These are phyloP conservation scores for Yponomeuta plumbellus DNA, from an alignment of 2,888 invertebrate genomes.

Conservation along the genomic window DNA sequence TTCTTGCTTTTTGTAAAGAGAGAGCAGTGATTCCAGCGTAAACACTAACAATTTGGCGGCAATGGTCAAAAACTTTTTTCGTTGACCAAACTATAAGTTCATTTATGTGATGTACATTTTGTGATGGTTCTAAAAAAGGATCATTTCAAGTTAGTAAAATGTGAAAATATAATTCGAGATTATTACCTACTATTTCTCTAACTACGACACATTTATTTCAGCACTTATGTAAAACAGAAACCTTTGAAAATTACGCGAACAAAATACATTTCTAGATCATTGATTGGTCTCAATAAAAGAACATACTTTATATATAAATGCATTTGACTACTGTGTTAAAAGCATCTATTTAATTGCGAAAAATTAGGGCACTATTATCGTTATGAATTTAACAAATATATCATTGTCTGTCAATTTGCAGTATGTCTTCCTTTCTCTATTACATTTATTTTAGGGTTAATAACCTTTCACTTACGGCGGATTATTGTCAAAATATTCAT, in stretches of 20 bases:
- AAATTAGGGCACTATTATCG: background rate
- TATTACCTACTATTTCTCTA: background rate
- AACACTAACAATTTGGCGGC: too few relatives aligned
- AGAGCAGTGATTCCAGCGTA: too few relatives aligned
- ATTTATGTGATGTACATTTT: too few relatives aligned
- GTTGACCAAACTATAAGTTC: too few relatives aligned
- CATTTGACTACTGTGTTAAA: conserved; percentile 2
- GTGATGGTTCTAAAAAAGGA: too few relatives aligned
- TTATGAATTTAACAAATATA: background rate
- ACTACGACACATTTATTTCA: background rate
- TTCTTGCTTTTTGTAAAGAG: too few relatives aligned
- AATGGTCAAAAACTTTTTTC: too few relatives aligned
- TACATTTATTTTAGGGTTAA: background rate
- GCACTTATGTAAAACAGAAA: background rate
- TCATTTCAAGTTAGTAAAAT: background rate
- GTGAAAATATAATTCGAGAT: background rate
- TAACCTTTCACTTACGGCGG: conserved; percentile 16
- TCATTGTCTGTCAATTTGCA: background rate
- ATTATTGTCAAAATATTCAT: conserved; percentile 23
- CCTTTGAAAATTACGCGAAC: background rate
- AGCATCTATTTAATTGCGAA: background rate
- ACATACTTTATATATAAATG: conserved; percentile 12
- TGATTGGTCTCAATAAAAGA: background rate
- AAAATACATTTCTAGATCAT: background rate
- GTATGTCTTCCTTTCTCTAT: background rate